Evolutionary conservation across 1,140 invertebrate species (phyloP).

Genomic region (Chlorops oryzae): DNA sequence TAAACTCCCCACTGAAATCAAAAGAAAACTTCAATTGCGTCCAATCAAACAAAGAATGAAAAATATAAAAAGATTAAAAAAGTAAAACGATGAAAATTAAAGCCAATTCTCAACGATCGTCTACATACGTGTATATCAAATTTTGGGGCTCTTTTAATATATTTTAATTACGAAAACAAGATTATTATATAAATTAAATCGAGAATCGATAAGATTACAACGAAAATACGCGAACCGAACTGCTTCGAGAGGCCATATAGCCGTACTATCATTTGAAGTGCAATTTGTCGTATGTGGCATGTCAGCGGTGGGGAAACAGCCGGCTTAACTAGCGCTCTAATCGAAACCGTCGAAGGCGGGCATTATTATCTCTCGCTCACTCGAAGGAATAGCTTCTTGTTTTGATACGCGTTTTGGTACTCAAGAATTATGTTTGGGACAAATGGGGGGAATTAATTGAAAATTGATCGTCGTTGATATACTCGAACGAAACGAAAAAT

Average conservation of each 20-base stretch:
- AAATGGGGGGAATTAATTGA: constrained; percentile 37
- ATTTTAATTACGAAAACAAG: constrained; percentile 46
- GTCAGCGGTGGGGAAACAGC: too few species aligned
- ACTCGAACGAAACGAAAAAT: too few species aligned
- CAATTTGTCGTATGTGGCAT: too few species aligned
- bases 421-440: not conserved
- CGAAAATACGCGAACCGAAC: not conserved
- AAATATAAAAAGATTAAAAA: too few species aligned
- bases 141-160: too few species aligned
- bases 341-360: not conserved
- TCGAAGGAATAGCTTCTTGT: not conserved
- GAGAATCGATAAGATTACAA: constrained; percentile 36
- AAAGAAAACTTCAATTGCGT: too few species aligned
- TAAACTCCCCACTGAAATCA: too few species aligned
- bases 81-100: too few species aligned
- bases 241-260: too few species aligned
- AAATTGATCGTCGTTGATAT: constrained; percentile 43
- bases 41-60: too few species aligned
- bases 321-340: constrained; percentile 22
- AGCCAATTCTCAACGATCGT: too few species aligned
- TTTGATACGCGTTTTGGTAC: not conserved
- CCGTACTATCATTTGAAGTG: constrained; percentile 35
- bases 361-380: constrained; percentile 1
- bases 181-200: constrained; percentile 47
- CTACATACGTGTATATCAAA: too few species aligned